Percentiles rank a stretch among this genome's conserved stretches.
Conservation (phyloP, 1,140 invertebrate species). For the Eubasilissa regina region DNA sequence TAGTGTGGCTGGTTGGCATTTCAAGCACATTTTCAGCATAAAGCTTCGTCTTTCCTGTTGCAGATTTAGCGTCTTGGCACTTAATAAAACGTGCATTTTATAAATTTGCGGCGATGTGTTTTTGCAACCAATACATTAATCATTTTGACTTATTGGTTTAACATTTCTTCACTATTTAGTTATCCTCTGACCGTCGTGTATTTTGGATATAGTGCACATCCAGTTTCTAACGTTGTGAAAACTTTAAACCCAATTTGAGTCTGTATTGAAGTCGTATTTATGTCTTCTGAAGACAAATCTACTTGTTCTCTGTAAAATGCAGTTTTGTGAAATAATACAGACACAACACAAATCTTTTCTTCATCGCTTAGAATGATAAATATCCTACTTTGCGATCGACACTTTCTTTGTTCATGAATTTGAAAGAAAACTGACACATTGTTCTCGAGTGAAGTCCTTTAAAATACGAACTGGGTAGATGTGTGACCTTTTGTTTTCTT, state of each 20-base stretch:
- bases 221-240: not conserved
- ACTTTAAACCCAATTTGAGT: constrained; percentile 13
- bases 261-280: not conserved
- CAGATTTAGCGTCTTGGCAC: not conserved
- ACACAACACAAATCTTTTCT: too few species aligned
- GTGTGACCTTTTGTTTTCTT: too few species aligned
- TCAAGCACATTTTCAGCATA: constrained; percentile 1
- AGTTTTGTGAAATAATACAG: too few species aligned
- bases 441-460: too few species aligned
- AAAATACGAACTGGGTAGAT: too few species aligned
- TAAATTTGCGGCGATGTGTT: not conserved
- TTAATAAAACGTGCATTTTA: not conserved
- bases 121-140: not conserved
- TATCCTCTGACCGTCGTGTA: not conserved
- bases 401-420: too few species aligned
- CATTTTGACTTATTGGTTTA: not conserved
- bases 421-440: too few species aligned
- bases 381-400: too few species aligned
- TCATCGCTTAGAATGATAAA: too few species aligned
- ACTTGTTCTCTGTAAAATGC: too few species aligned
- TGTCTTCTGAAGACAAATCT: too few species aligned
- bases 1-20: not conserved
- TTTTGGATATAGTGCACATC: not conserved
- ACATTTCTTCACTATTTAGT: not conserved
- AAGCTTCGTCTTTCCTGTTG: not conserved